These are phyloP conservation scores for Sardinella longiceps DNA, from an alignment of 2,797 vertebrate genomes.

Conservation along the genomic window DNA sequence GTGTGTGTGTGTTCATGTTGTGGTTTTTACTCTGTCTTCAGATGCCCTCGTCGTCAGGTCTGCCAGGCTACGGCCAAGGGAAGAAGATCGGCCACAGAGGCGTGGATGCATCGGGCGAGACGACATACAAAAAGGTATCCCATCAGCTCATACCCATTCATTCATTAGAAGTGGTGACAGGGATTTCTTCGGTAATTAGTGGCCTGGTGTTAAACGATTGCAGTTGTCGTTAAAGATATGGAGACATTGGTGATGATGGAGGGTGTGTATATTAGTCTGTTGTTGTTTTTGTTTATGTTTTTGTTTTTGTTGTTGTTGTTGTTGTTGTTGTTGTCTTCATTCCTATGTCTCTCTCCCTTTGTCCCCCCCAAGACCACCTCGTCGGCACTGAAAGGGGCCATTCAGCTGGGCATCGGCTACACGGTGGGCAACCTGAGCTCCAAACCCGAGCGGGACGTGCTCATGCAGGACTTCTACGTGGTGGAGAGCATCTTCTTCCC, in stretches of 20 bases:
- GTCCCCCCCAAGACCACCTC: slow-evolving; percentile 80
- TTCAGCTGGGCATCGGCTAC: slow-evolving; percentile 89
- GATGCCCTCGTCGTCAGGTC: slow-evolving; percentile 82
- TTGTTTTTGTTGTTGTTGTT: neutral
- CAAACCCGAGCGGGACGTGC: slow-evolving; percentile 86
- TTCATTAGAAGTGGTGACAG: neutral
- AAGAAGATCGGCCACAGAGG: slow-evolving; percentile 95
- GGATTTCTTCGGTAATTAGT: neutral
- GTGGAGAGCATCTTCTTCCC: slow-evolving; percentile 93
- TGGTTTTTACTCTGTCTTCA: slow-evolving; percentile 51
- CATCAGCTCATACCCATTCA: neutral
- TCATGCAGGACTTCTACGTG: slow-evolving; percentile 92
- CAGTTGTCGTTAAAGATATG: neutral
- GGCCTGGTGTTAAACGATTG: neutral
- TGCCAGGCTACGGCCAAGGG: slow-evolving; percentile 78
- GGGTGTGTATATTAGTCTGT: too few relatives aligned
- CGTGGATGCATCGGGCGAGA: slow-evolving; percentile 95
- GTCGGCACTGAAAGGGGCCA: slow-evolving; percentile 87
- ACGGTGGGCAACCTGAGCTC: slow-evolving; percentile 89
- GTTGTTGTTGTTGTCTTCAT: neutral
- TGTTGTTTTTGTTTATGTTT: too few relatives aligned
- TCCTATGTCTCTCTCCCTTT: neutral
- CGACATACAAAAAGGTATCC: slow-evolving; percentile 96
- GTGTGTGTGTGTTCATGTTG: neutral
- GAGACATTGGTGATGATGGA: neutral